Evolutionary conservation across 2,797 vertebrate genomes (phyloP).

Genomic region (Tragopan temminckii): DNA sequence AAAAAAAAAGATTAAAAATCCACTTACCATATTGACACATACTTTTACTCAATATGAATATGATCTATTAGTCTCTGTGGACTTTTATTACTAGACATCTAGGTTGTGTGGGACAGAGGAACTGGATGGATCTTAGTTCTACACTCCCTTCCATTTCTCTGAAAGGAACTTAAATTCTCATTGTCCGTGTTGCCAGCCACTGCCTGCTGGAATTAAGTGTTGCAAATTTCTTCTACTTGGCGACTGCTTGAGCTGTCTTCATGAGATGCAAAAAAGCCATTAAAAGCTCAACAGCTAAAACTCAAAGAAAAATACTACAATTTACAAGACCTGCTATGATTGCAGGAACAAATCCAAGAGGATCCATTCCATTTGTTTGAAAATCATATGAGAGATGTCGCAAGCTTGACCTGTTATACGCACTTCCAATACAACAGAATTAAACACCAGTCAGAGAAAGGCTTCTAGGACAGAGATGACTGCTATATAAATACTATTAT

Average conservation of each 20-base stretch:
- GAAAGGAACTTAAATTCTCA: not conserved
- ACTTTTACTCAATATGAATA: not conserved
- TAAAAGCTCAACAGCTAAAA: not conserved
- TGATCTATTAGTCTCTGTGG: not conserved
- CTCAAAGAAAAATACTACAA: not conserved
- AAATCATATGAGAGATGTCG: not conserved
- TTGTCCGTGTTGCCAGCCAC: not conserved
- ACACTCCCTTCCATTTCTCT: not conserved
- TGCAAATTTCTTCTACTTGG: not conserved
- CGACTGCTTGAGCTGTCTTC: not conserved
- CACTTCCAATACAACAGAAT: not conserved
- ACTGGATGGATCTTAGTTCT: not conserved
- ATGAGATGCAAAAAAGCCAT: not conserved
- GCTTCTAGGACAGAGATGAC: not conserved
- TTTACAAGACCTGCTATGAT: not conserved
- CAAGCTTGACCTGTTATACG: not conserved
- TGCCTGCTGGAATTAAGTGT: not conserved
- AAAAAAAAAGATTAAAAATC: not conserved
- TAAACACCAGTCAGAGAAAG: not conserved
- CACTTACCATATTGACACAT: rapidly evolving
- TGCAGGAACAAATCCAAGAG: not conserved
- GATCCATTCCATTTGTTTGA: not conserved
- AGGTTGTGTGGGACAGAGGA: not conserved
- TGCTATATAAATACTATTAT: not conserved
- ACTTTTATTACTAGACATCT: not conserved